Evolutionary conservation across 1,140 invertebrate genomes (phyloP).

Genomic region (Drosophila orena): DNA sequence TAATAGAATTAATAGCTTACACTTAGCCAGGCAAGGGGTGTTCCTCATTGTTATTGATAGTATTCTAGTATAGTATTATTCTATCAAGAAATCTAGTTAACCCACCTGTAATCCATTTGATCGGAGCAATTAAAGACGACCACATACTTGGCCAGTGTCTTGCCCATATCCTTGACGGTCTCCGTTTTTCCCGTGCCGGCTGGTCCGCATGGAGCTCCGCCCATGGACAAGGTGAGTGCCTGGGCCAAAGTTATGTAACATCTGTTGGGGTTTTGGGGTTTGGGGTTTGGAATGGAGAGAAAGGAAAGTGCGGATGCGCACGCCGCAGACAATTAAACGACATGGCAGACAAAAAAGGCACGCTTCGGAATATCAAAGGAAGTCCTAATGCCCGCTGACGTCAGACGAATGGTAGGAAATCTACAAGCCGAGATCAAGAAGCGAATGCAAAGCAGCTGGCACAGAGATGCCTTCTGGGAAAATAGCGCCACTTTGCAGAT

Average conservation of each 20-base stretch:
- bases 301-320: slow-evolving; percentile 35
- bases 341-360: slow-evolving; percentile 10
- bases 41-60: neutral
- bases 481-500: slow-evolving; percentile 50
- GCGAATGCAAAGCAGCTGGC: slow-evolving; percentile 30
- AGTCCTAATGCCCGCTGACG: slow-evolving; percentile 45
- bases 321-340: slow-evolving; percentile 35
- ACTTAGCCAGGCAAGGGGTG: too few species aligned
- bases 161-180: slow-evolving; percentile 99
- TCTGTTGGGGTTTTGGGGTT: slow-evolving; percentile 85
- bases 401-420: slow-evolving; percentile 16
- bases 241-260: slow-evolving; percentile 99
- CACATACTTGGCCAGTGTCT: slow-evolving; percentile 98
- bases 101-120: slow-evolving; percentile 98
- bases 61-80: too few species aligned
- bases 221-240: slow-evolving; percentile 98
- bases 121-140: slow-evolving; percentile 99
- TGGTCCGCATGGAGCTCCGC: slow-evolving; percentile 97
- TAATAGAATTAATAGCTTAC: too few species aligned
- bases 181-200: slow-evolving; percentile 98
- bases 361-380: slow-evolving; percentile 53
- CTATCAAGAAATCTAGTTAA: neutral
- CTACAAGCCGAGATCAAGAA: slow-evolving; percentile 21
- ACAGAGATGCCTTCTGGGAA: slow-evolving; percentile 54
- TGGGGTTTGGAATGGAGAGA: too few species aligned